These are phyloP conservation scores for Dynastes maya DNA, from an alignment of 2,888 invertebrate species.

Conservation along the genomic window DNA sequence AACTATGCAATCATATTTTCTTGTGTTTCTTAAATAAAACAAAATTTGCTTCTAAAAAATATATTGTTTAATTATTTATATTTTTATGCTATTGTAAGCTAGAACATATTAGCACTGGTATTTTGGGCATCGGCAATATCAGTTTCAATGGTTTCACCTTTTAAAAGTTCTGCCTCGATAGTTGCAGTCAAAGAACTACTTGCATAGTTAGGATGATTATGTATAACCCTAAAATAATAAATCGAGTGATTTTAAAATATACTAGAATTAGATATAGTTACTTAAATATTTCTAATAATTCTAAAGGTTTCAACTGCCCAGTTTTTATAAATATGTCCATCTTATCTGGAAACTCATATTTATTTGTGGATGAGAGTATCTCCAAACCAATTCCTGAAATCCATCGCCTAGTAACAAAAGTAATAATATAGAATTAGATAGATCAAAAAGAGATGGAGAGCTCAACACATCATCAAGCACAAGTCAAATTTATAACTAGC, in stretches of 20 bases:
- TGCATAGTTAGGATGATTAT: slow-evolving; percentile 78
- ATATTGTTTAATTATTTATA: neutral
- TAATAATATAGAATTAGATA: neutral
- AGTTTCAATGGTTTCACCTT: slow-evolving; percentile 68
- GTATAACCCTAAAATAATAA: slow-evolving; percentile 67
- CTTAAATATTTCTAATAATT: slow-evolving; percentile 79
- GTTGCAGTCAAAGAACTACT: slow-evolving; percentile 78
- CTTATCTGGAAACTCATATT: slow-evolving; percentile 68
- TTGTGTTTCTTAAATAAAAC: too few species aligned
- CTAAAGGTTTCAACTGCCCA: slow-evolving; percentile 77
- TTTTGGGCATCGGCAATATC: slow-evolving; percentile 49
- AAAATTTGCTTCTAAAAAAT: too few species aligned
- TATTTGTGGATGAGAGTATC: slow-evolving; percentile 52
- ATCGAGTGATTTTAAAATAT: slow-evolving; percentile 57
- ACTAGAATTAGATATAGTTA: slow-evolving; percentile 54
- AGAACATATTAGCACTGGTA: neutral
- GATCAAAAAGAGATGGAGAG: too few species aligned
- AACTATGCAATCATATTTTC: too few species aligned
- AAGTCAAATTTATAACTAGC: too few species aligned
- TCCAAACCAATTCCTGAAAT: slow-evolving; percentile 43
- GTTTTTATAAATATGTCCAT: slow-evolving; percentile 83
- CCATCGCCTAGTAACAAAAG: slow-evolving; percentile 47
- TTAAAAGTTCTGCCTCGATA: slow-evolving; percentile 76
- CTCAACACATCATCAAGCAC: too few species aligned
- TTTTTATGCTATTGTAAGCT: too few species aligned